These are phyloP conservation scores for Siphamia tubifer DNA, from an alignment of 2,113 vertebrate genomes.

Conservation along the genomic window DNA sequence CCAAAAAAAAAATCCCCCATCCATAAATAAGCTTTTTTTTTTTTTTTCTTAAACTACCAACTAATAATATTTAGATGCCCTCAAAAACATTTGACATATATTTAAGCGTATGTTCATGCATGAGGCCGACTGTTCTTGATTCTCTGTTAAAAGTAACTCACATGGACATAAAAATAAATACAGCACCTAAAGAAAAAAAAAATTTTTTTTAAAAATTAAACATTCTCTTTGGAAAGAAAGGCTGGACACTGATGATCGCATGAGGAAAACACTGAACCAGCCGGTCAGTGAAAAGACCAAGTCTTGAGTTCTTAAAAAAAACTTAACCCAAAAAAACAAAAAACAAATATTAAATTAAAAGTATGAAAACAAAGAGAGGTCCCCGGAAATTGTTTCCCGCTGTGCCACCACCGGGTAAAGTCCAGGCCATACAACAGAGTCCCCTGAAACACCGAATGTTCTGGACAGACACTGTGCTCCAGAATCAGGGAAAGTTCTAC, in stretches of 20 bases:
- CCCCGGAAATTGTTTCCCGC: not conserved
- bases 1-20: not conserved
- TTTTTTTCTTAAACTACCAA: not conserved
- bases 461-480: slow-evolving; percentile 11
- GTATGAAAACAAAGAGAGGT: slow-evolving; percentile 12
- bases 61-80: not conserved
- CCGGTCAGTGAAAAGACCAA: slow-evolving; percentile 18
- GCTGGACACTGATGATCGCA: slow-evolving; percentile 34
- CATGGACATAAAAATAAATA: slow-evolving; percentile 56
- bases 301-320: not conserved
- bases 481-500: slow-evolving; percentile 4
- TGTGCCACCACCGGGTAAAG: not conserved
- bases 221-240: slow-evolving; percentile 68
- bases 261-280: slow-evolving; percentile 18
- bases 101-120: slow-evolving; percentile 20
- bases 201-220: slow-evolving; percentile 55
- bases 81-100: not conserved
- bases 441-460: slow-evolving; percentile 10
- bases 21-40: slow-evolving; percentile 13
- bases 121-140: slow-evolving; percentile 19
- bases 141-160: slow-evolving; percentile 4
- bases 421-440: not conserved
- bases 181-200: slow-evolving; percentile 24
- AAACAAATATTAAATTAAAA: too few species aligned
- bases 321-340: too few species aligned